phyloP scores from a whole-genome alignment of 2,113 vertebrate species.

The Turdus rufiventris region DNA sequence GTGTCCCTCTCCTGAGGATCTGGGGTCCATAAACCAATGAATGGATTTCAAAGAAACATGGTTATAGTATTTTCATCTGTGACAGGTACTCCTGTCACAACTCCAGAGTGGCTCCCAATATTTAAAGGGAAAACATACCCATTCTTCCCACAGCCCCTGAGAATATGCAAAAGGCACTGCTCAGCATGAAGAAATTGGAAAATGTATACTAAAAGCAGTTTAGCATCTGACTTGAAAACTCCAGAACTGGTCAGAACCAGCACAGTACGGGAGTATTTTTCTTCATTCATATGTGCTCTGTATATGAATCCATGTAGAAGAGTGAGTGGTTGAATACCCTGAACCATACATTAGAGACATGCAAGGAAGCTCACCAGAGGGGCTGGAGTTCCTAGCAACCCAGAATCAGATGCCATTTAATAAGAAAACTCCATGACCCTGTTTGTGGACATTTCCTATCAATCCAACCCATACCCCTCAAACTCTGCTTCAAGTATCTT shows the following conservation, averaged over 20 bases:
- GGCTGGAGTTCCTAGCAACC: not conserved
- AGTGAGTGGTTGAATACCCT: not conserved
- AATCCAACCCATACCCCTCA: not conserved
- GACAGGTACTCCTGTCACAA: not conserved
- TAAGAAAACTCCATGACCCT: not conserved
- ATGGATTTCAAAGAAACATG: constrained; percentile 33
- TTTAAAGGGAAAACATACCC: not conserved
- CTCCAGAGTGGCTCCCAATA: not conserved
- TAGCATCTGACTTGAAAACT: not conserved
- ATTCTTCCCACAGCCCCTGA: not conserved
- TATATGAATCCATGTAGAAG: not conserved
- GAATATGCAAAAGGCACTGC: not conserved
- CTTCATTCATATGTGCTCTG: not conserved
- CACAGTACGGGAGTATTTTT: not conserved
- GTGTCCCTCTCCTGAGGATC: constrained; percentile 42
- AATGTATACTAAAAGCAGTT: not conserved
- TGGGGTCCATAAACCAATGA: constrained; percentile 39
- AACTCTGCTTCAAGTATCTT: not conserved
- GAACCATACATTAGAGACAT: not conserved
- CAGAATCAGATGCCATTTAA: not conserved
- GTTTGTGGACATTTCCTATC: not conserved
- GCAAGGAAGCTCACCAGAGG: not conserved
- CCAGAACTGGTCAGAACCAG: not conserved
- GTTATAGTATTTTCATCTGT: constrained; percentile 48
- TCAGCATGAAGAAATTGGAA: not conserved